Evolutionary conservation across 2,113 vertebrate genomes (phyloP).

Genomic region (Micromys minutus): DNA sequence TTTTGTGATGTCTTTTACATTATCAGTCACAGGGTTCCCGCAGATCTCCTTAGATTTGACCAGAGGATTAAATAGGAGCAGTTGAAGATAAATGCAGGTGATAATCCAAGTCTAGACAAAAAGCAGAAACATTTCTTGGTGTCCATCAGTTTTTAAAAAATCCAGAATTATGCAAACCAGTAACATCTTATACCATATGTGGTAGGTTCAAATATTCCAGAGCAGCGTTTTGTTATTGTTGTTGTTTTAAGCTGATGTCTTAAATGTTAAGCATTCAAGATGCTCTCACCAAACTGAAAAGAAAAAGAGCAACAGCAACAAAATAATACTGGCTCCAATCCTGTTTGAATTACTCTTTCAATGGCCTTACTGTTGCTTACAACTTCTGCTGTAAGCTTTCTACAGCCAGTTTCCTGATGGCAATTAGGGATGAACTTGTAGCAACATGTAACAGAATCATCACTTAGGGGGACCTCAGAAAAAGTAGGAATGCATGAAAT

Average conservation of each 20-base stretch:
- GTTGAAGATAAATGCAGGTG: conserved; percentile 91
- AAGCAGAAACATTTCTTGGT: conserved; percentile 72
- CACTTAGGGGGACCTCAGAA: conserved; percentile 47
- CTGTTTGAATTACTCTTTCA: conserved; percentile 49
- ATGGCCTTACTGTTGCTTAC: conserved; percentile 33
- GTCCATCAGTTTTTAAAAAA: conserved; percentile 23
- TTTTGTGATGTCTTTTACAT: conserved; percentile 89
- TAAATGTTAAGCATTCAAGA: not conserved
- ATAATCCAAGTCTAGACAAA: conserved; percentile 89
- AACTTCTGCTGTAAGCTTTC: conserved; percentile 39
- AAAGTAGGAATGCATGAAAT: conserved; percentile 68
- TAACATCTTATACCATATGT: not conserved
- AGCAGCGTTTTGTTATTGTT: not conserved
- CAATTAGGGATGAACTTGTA: conserved; percentile 60
- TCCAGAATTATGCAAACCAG: not conserved
- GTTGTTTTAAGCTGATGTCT: not conserved
- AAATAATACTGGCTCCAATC: not conserved
- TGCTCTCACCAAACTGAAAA: not conserved
- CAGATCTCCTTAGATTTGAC: conserved; percentile 87
- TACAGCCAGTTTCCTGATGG: conserved; percentile 38
- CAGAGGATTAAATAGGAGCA: conserved; percentile 88
- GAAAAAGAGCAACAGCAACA: conserved; percentile 3
- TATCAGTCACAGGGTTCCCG: conserved; percentile 88
- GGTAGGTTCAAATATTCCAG: not conserved
- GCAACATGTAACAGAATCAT: conserved; percentile 50